Percentiles rank a stretch among this genome's conserved stretches.
Evolutionary conservation across 2,797 vertebrate genomes (phyloP).

Genomic region (Muraenolepis orangiensis): DNA sequence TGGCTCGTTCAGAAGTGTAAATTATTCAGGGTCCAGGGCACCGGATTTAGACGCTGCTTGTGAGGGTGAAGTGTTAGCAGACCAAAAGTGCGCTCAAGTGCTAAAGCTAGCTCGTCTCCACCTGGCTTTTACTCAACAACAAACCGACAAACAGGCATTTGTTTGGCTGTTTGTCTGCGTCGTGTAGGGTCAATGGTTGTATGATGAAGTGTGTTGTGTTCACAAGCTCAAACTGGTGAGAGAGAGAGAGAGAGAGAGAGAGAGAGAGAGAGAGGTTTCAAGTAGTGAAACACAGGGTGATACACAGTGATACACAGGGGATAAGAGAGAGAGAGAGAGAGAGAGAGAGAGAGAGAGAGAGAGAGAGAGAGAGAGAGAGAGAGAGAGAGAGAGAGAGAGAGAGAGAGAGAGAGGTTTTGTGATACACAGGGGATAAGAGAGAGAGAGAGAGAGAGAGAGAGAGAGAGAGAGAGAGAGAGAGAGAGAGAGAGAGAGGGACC

Average conservation of each 20-base stretch:
- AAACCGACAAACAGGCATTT: background rate
- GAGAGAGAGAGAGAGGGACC: conserved; percentile 2
- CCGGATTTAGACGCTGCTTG: conserved; percentile 61
- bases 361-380: conserved; percentile 17
- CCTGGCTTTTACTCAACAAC: background rate
- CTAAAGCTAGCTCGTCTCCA: conserved; percentile 9
- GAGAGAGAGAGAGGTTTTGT: conserved; percentile 23
- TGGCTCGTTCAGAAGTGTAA: conserved; percentile 62
- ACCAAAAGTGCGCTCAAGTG: conserved; percentile 22
- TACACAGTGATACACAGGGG: no score
- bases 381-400: conserved; percentile 4
- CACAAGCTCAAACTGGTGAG: background rate
- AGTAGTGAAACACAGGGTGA: no score
- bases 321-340: conserved; percentile 19
- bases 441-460: conserved; percentile 4
- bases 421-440: no score
- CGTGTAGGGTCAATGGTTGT: no score
- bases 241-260: conserved; percentile 18
- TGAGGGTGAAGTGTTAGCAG: background rate
- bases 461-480: conserved; percentile 18
- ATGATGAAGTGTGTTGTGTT: background rate
- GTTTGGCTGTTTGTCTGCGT: background rate
- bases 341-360: conserved; percentile 3
- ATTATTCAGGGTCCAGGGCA: conserved; percentile 72
- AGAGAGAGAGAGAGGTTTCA: conserved; percentile 1